Base-by-base conservation (phyloP, 2,113 vertebrate species). In the Probosciger aterrimus region DNA sequence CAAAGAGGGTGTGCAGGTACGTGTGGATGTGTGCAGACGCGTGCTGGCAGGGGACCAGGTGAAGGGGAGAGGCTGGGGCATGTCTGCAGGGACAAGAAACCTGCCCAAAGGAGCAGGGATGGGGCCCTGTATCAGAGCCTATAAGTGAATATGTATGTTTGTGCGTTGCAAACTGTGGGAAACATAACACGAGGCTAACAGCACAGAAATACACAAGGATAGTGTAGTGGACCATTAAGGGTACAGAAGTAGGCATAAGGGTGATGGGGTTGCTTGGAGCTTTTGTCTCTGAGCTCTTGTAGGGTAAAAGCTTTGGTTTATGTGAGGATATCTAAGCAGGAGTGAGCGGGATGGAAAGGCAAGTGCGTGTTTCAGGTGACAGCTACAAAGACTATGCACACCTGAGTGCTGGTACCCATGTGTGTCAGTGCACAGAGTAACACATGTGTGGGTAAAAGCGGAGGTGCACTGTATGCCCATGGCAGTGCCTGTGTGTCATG, bases 181-280 rank as follows among this genome's bases (percentile, higher is more conserved):
- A 86, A 70, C 19, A 49, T 1, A 30, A 10, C 17, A 8, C 2
- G 5, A 70, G 35, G 67, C 67, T 44, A 53, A 23, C 4, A 80
- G 76, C 80, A 37, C 13, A 11, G 3, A 53, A 62, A 60, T 2
- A 35, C 3, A 11, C 76, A 6, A 55, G 82, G 28, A 23, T 3
- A 7, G 28, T 0, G 4, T 5, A 1, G 63, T 1, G 46, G 90
- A n/a, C 35, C 18, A 7, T 24, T 0, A 18, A 33, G 31, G 64
- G 46, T 28, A 11, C 18, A 50, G 57, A 77, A 46, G 33, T 3
- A 33, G 44, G 16, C 30, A 33, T 2, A 3, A 41, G n/a, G 7
- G 3, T 13, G 18, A 31, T 18, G 33, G 70, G 5, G 27, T 6
- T 53, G 59, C 59, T 80, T 67, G 41, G 20, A 62, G 24, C 4